Evolutionary conservation across 2,888 invertebrate species (phyloP).

Genomic region (Dasypolia templi): DNA sequence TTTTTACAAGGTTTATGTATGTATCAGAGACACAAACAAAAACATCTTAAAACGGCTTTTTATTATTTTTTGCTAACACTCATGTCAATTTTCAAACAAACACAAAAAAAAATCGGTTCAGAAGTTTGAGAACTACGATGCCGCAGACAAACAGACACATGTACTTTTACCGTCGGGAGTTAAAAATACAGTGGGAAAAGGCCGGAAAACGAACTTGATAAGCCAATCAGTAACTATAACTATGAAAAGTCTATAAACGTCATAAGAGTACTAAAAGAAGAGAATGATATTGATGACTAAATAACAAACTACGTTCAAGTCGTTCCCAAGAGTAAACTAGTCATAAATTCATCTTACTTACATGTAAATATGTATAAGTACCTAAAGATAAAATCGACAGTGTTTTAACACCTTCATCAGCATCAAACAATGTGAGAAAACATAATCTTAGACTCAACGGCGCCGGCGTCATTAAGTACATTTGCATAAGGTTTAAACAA

Average conservation of each 20-base stretch:
- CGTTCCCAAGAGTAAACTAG: not conserved
- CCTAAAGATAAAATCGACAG: not conserved
- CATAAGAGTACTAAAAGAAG: not conserved
- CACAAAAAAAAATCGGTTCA: no score
- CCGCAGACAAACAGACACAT: no score
- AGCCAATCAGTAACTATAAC: not conserved
- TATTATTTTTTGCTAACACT: no score
- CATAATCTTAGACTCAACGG: not conserved
- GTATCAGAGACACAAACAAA: no score
- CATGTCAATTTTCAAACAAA: no score
- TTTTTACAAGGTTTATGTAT: no score
- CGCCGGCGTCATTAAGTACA: not conserved
- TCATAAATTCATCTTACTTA: not conserved
- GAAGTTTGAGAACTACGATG: no score
- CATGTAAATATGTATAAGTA: not conserved
- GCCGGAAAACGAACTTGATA: not conserved
- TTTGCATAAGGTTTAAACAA: not conserved
- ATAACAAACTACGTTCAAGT: not conserved
- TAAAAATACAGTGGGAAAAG: no score
- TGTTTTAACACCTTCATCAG: not conserved
- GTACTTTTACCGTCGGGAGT: no score
- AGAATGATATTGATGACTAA: not conserved
- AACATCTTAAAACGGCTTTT: no score
- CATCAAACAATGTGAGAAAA: conserved; percentile 28
- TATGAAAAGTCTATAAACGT: not conserved